phyloP scores from a whole-genome alignment of 2,888 invertebrate genomes.

The Deladenus siricidicola region DNA sequence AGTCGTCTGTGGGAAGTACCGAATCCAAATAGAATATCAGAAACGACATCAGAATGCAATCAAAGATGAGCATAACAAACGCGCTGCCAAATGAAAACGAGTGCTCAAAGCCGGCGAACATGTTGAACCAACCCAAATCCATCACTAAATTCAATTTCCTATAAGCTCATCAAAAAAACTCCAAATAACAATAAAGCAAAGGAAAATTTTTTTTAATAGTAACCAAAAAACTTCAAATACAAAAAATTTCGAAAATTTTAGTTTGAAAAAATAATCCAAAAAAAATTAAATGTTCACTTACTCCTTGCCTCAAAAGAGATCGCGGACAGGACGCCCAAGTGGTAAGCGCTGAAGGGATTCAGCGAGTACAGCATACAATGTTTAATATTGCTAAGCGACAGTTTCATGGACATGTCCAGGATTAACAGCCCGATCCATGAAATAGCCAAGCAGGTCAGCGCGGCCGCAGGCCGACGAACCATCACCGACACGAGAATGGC shows the following conservation, averaged over 20 bases:
- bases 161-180: not conserved
- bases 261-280: slow-evolving; percentile 5
- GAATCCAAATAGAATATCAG: slow-evolving; percentile 30
- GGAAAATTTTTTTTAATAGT: not conserved
- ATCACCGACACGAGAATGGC: slow-evolving; percentile 26
- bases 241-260: not conserved
- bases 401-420: slow-evolving; percentile 12
- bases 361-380: slow-evolving; percentile 32
- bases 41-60: slow-evolving; percentile 29
- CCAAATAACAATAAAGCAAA: not conserved
- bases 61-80: slow-evolving; percentile 43
- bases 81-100: slow-evolving; percentile 39
- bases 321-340: slow-evolving; percentile 31
- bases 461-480: slow-evolving; percentile 13
- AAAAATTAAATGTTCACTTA: slow-evolving; percentile 9
- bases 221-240: not conserved
- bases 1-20: slow-evolving; percentile 33
- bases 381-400: slow-evolving; percentile 21
- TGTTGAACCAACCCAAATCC: slow-evolving; percentile 23
- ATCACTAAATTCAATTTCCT: slow-evolving; percentile 24
- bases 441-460: slow-evolving; percentile 8
- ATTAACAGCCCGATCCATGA: slow-evolving; percentile 11
- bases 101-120: slow-evolving; percentile 19
- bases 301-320: slow-evolving; percentile 36
- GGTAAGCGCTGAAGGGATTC: slow-evolving; percentile 38